Percentiles rank a stretch among this genome's conserved stretches.
Evolutionary conservation across 2,888 invertebrate species (phyloP).

Genomic region (Acronicta aceris): DNA sequence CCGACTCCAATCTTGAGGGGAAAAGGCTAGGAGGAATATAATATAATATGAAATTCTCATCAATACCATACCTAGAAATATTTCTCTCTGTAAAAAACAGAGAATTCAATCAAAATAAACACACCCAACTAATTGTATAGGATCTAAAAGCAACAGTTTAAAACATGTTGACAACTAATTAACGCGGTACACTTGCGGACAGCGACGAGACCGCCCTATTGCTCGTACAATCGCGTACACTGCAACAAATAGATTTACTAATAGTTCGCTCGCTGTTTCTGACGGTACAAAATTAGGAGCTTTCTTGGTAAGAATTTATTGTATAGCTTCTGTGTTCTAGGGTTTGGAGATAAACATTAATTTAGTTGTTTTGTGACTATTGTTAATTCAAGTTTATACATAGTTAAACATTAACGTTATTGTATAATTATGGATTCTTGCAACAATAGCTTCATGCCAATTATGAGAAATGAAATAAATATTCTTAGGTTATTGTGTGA

Average conservation of each 20-base stretch:
- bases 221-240: slow-evolving; percentile 31
- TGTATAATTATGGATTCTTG: no score
- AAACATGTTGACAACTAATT: slow-evolving; percentile 54
- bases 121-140: background rate
- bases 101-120: background rate
- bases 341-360: slow-evolving; percentile 1
- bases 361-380: background rate
- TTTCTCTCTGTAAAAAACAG: background rate
- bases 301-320: slow-evolving; percentile 14
- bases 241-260: slow-evolving; percentile 44
- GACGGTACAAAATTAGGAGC: slow-evolving; percentile 24
- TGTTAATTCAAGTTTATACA: background rate
- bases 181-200: slow-evolving; percentile 50
- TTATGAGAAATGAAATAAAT: no score
- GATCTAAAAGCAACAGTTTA: slow-evolving; percentile 48
- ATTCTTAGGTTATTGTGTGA: no score
- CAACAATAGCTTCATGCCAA: no score
- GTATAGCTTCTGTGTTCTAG: slow-evolving; percentile 8
- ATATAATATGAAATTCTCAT: no score
- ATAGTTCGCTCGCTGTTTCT: slow-evolving; percentile 31
- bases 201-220: slow-evolving; percentile 33
- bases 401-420: background rate
- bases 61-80: no score
- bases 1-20: no score
- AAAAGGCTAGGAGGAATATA: no score